phyloP scores from a whole-genome alignment of 2,113 vertebrate species.

The Australoheros scitulus region DNA sequence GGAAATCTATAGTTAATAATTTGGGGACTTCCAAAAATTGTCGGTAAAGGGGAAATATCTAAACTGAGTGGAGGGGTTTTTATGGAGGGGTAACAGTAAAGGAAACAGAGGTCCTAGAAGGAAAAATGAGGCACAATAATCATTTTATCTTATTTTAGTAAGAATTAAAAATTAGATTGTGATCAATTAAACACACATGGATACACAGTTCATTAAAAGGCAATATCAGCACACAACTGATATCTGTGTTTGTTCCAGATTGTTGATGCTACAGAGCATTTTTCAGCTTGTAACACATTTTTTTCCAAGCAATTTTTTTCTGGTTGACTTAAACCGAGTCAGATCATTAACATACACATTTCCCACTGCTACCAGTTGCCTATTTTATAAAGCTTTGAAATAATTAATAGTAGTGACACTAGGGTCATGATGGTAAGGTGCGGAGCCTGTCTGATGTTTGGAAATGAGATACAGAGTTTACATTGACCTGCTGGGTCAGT shows the following conservation, averaged over 20 bases:
- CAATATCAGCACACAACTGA: background rate
- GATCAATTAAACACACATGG: background rate
- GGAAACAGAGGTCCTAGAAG: background rate
- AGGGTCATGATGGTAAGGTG: background rate
- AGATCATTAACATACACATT: background rate
- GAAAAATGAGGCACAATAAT: background rate
- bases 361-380: slow-evolving; percentile 34
- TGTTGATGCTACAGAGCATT: background rate
- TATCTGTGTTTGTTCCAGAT: background rate
- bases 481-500: background rate
- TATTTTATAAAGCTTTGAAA: background rate
- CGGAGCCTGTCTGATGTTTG: background rate
- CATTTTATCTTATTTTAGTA: background rate
- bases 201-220: background rate
- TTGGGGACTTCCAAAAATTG: too few species aligned
- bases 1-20: too few species aligned
- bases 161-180: background rate
- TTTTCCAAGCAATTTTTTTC: background rate
- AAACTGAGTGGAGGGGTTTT: too few species aligned
- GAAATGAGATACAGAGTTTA: background rate
- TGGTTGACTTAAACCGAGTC: background rate
- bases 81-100: background rate
- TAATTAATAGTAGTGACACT: slow-evolving; percentile 3
- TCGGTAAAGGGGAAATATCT: too few species aligned
- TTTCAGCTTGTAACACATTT: background rate